Base-by-base conservation (phyloP, 1,140 invertebrate genomes). In the Tigriopus japonicus region DNA sequence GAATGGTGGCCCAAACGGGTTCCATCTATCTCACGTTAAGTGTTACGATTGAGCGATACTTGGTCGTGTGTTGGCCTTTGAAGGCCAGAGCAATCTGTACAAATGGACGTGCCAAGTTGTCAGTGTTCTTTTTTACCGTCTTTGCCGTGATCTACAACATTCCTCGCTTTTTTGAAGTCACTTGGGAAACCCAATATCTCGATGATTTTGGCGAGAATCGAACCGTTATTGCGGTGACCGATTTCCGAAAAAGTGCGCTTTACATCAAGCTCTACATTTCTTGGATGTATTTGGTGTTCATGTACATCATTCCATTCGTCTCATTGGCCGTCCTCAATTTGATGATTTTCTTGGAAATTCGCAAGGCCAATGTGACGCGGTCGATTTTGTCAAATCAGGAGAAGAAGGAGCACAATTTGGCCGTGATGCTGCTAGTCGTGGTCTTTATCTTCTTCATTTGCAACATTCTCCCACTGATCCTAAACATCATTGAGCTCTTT, bases 11-110 rank as follows among this genome's bases (percentile, higher is more conserved):
- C n/a, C 90, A 78, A 64, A 68, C 67, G 2, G 88, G 87, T 35
- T 91, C 87, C n/a, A 87, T 94, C 52, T 97, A 95, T 75, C 77
- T 95, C 63, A 96, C 93, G 0, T 79, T 97, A 51, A 87, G 87
- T 1, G 93, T 97, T 42, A 96, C 92, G 0, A 77, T 95, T 65
- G 93, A 98, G 72, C 77, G 93, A 52, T 97, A 91, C 74, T 85
- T 97, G 42, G 93, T 92, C 0, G 93, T 98, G 0, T 96, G 91
- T 69, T 87, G 94, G 72, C 92, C 91, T 0, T 74, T 96, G 9
- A 79, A 80, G 62, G 89, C 90, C 0, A 77, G 87, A 49, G 84
- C 84, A 0, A 78, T 94, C 52, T 96, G 91, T 72, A 96, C 90
- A 0, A 90, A 90, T 66, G 82, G 86, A 0, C 76, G 91, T 41